A percentile compares a stretch with the other conserved stretches of the same genome.
These are phyloP conservation scores for Drosophila arawakana DNA, from an alignment of 1,140 invertebrate species.

Conservation along the genomic window DNA sequence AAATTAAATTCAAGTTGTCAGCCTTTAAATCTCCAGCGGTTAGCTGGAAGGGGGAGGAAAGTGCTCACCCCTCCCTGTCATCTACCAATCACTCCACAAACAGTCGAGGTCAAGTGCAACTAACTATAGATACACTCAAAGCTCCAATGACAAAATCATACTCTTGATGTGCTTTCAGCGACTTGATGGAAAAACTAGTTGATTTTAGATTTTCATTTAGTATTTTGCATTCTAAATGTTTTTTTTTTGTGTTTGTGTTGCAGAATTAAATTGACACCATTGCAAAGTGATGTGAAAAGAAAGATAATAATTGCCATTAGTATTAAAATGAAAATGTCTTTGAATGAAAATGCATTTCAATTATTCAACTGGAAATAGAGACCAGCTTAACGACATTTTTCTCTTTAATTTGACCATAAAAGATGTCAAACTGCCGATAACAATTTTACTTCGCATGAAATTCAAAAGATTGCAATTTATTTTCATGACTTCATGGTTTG, in stretches of 20 bases:
- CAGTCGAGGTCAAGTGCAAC: constrained; percentile 51
- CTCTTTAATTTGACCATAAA: neutral
- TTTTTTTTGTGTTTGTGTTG: constrained; percentile 40
- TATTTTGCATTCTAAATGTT: constrained; percentile 37
- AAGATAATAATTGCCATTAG: constrained; percentile 1
- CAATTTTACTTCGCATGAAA: neutral
- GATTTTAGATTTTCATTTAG: constrained; percentile 25
- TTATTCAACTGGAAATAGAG: constrained; percentile 4
- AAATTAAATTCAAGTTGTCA: constrained; percentile 21
- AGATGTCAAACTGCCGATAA: neutral
- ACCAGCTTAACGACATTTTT: neutral
- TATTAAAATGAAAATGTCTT: neutral
- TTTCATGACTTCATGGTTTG: constrained; percentile 23
- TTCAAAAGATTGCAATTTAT: constrained; percentile 13
- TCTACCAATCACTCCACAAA: neutral
- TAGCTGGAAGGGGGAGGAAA: neutral
- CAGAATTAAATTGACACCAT: constrained; percentile 15
- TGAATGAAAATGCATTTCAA: neutral
- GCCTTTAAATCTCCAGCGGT: constrained; percentile 18
- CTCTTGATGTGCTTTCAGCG: constrained; percentile 20
- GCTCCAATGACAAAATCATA: constrained; percentile 39
- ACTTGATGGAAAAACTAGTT: constrained; percentile 26
- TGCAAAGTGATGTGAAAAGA: neutral
- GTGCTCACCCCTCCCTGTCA: neutral
- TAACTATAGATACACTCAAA: constrained; percentile 12